These are phyloP conservation scores for Pachycephus smyrnensis DNA, from an alignment of 2,888 invertebrate species.

Conservation along the genomic window DNA sequence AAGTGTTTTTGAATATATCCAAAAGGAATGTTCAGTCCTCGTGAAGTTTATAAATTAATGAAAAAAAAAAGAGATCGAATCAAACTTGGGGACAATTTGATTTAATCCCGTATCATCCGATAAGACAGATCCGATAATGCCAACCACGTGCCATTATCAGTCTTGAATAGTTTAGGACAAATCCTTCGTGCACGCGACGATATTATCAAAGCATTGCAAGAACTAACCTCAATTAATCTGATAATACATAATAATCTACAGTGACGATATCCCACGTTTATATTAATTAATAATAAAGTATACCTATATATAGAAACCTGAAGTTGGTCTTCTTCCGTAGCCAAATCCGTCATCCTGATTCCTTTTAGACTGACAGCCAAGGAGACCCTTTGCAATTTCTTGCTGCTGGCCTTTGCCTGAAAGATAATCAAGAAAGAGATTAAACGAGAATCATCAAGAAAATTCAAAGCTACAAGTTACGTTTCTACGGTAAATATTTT, in stretches of 20 bases:
- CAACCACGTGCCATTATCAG: not conserved
- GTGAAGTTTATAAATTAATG: not conserved
- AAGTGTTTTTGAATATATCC: not conserved
- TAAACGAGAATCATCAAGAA: not conserved
- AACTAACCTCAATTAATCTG: not conserved
- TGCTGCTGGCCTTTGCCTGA: constrained; percentile 71
- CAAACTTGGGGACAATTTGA: not conserved
- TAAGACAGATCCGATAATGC: not conserved
- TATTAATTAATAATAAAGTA: not conserved
- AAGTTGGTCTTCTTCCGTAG: constrained; percentile 78
- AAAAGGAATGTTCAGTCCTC: not conserved
- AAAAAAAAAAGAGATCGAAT: not conserved
- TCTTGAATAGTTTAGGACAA: not conserved
- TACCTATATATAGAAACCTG: constrained; percentile 89
- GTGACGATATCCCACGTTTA: constrained; percentile 32
- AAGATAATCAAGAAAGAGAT: constrained; percentile 26
- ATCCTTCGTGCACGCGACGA: not conserved
- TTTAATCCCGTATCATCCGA: not conserved
- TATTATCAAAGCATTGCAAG: not conserved
- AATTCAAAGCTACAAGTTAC: not conserved
- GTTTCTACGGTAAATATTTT: not conserved
- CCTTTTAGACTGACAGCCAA: constrained; percentile 82
- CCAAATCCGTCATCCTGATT: constrained; percentile 79
- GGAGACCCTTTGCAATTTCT: constrained; percentile 75
- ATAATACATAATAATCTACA: not conserved